Conservation (phyloP, 2,888 invertebrate genomes). For the Heliconius erato region DNA sequence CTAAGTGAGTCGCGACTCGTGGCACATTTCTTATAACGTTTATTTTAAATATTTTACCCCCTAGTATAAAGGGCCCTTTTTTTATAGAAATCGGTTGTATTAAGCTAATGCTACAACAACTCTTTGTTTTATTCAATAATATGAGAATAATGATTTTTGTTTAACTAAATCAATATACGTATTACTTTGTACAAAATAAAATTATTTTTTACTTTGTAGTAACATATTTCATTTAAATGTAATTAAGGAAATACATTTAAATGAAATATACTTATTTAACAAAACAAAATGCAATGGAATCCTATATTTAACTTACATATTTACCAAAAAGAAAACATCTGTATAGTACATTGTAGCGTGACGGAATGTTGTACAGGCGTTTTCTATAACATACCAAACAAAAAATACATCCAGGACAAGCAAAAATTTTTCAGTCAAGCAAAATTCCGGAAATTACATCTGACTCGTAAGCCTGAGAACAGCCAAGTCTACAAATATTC, state of each 20-base stretch:
- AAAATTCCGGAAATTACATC: constrained; percentile 20
- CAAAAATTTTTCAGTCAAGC: not conserved
- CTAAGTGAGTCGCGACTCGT: not conserved
- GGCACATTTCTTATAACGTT: not conserved
- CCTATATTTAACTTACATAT: not conserved
- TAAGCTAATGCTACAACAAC: too few species aligned
- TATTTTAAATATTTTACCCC: not conserved
- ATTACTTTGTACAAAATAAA: too few species aligned
- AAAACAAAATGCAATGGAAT: too few species aligned
- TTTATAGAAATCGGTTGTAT: too few species aligned
- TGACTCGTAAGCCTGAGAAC: constrained; percentile 9
- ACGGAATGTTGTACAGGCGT: not conserved
- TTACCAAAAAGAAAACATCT: not conserved
- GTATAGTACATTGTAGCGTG: not conserved
- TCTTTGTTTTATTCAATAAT: too few species aligned
- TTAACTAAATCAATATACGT: too few species aligned
- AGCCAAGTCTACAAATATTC: constrained; percentile 1
- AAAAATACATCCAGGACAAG: not conserved
- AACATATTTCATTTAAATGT: too few species aligned
- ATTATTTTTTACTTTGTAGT: too few species aligned
- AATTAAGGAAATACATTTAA: too few species aligned
- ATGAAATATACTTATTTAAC: too few species aligned
- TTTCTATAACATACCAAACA: not conserved
- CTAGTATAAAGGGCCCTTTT: too few species aligned
- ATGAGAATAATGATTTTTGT: too few species aligned